phyloP scores from a whole-genome alignment of 2,113 vertebrate species.

The Bothrops jararaca region DNA sequence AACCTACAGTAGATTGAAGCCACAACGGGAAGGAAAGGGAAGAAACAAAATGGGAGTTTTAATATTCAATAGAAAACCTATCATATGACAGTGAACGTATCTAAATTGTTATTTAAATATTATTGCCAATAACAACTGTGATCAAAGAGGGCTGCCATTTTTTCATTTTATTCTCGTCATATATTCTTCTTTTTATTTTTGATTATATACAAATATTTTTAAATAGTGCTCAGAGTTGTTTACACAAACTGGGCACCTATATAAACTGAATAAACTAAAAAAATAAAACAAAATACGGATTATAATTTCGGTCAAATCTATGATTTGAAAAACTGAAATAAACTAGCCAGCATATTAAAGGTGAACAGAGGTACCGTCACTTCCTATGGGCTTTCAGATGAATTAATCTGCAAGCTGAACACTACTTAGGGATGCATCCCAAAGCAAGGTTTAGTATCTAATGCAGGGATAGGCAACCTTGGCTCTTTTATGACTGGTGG shows the following conservation, averaged over 20 bases:
- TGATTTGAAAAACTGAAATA: background rate
- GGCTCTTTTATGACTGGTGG: too few relatives aligned
- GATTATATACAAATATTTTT: background rate
- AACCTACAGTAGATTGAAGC: constrained; percentile 69
- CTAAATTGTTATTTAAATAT: background rate
- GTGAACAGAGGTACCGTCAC: background rate
- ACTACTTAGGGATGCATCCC: background rate
- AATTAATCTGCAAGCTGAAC: background rate
- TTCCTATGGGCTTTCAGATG: background rate
- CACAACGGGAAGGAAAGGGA: background rate
- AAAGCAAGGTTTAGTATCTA: background rate
- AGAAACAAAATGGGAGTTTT: background rate
- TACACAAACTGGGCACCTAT: background rate
- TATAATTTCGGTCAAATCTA: background rate
- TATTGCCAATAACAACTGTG: background rate
- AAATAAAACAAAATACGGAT: background rate
- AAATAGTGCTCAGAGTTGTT: background rate
- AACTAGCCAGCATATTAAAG: background rate
- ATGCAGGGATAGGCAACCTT: too few relatives aligned
- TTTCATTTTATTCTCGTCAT: background rate
- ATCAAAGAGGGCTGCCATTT: background rate
- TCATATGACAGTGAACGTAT: background rate
- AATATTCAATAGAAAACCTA: background rate
- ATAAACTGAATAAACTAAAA: background rate
- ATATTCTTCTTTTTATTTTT: background rate